Evolutionary conservation across 2,797 vertebrate species (phyloP).

Genomic region (Gallinago nigripennis): DNA sequence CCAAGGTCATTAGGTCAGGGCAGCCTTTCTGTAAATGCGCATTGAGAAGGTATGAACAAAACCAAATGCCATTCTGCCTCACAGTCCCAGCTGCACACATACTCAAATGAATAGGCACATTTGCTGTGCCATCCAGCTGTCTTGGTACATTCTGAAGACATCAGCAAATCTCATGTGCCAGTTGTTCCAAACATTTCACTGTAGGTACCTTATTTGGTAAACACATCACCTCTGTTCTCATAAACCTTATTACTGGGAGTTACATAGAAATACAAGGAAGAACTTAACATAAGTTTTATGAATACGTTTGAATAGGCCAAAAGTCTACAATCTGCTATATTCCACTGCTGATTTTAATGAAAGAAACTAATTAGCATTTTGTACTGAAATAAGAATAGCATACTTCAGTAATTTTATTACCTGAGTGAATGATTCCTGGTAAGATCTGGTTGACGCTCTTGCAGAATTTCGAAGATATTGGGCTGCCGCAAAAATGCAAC

Average conservation of each 20-base stretch:
- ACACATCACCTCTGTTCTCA: background rate
- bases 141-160: background rate
- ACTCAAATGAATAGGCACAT: background rate
- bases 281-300: background rate
- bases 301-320: background rate
- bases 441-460: constrained; percentile 95
- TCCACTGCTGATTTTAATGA: background rate
- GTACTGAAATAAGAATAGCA: background rate
- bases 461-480: constrained; percentile 96
- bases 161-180: background rate
- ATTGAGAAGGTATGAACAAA: background rate
- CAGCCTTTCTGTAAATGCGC: background rate
- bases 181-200: background rate
- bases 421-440: constrained; percentile 95
- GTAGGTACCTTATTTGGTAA: background rate
- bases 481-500: constrained; percentile 97
- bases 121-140: background rate
- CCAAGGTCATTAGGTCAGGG: background rate
- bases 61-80: background rate
- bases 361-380: background rate
- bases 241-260: background rate
- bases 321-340: background rate
- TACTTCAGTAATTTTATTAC: constrained; percentile 69
- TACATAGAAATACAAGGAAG: background rate
- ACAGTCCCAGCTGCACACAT: background rate